phyloP scores from a whole-genome alignment of 1,140 invertebrate genomes.

The Brachionus koreanus region DNA sequence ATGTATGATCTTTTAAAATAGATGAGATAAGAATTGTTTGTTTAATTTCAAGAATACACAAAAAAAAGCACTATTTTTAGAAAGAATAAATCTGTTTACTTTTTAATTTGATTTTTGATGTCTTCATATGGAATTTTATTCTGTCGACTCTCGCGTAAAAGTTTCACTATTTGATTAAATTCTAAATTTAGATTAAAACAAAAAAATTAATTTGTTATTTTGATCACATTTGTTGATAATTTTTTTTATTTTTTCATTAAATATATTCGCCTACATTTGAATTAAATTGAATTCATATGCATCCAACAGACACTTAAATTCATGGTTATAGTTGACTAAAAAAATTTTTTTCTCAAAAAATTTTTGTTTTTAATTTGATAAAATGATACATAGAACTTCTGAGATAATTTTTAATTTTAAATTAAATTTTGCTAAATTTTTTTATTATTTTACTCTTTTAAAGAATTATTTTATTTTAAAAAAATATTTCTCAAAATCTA shows the following conservation, averaged over 20 bases:
- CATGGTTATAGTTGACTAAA: background rate
- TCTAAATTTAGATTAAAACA: conserved; percentile 7
- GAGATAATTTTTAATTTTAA: too few relatives aligned
- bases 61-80: conserved; percentile 55
- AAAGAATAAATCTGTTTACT: background rate
- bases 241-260: background rate
- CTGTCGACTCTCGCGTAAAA: conserved; percentile 8
- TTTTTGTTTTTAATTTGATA: too few relatives aligned
- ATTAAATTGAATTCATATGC: background rate
- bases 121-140: conserved; percentile 10
- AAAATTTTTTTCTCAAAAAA: background rate
- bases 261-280: background rate
- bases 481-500: too few relatives aligned
- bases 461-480: too few relatives aligned
- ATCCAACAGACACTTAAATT: background rate
- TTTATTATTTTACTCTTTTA: too few relatives aligned
- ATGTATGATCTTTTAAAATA: conserved; percentile 20
- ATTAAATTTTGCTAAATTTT: too few relatives aligned
- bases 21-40: background rate
- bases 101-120: conserved; percentile 22
- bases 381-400: too few relatives aligned
- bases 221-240: background rate
- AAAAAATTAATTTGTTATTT: conserved; percentile 12
- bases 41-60: background rate
- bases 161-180: conserved; percentile 25